These are phyloP conservation scores for Pseudobourletiella spinata DNA, from an alignment of 1,140 invertebrate species.

Conservation along the genomic window DNA sequence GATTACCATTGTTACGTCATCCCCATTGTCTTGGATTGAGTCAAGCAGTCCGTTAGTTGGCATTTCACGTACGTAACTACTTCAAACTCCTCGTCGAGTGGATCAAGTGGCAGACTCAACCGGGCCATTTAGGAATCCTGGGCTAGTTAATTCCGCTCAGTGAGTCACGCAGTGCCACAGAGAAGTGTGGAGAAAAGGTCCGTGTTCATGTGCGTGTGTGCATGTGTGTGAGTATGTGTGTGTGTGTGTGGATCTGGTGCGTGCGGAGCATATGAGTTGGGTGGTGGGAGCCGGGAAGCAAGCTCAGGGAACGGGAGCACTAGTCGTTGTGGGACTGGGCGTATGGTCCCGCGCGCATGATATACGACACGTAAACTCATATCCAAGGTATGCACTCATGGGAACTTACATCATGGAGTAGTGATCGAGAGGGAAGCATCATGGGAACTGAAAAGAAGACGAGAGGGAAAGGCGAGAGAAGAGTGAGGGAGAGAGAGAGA, in stretches of 20 bases:
- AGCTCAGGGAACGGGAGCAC: not conserved
- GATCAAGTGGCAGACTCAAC: not conserved
- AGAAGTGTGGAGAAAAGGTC: not conserved
- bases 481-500: conserved; percentile 2
- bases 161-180: not conserved
- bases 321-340: too few relatives aligned
- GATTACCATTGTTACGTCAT: not conserved
- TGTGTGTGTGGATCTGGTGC: not conserved
- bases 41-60: not conserved
- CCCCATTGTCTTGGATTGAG: not conserved
- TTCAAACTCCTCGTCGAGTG: too few relatives aligned
- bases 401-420: not conserved
- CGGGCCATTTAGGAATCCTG: not conserved
- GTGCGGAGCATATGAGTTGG: not conserved
- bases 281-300: not conserved
- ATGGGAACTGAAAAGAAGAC: not conserved
- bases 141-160: not conserved
- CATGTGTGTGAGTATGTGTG: not conserved
- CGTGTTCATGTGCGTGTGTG: not conserved
- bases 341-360: not conserved
- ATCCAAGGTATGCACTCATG: not conserved
- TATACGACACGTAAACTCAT: not conserved
- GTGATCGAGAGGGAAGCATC: not conserved
- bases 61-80: too few relatives aligned
- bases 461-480: not conserved